Evolutionary conservation across 2,797 vertebrate species (phyloP), one percentile per base, ranked within the genome.

Genomic region (Champsocephalus esox): DNA sequence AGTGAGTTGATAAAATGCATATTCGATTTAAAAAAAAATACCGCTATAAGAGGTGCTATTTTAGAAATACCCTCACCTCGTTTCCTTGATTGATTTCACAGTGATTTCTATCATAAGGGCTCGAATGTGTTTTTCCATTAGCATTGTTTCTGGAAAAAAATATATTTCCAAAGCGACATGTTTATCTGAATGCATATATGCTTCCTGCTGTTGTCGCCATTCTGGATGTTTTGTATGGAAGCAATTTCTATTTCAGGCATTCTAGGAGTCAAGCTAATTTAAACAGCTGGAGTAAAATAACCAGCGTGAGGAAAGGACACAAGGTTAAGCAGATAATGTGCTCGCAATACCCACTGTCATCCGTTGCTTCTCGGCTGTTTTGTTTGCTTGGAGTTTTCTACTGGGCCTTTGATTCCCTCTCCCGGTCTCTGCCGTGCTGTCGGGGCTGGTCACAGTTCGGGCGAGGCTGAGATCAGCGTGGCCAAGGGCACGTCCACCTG

Each of bases 321-420:
- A 70, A 93, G 93, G 93, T 94, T 93, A 94, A 94, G 81, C 81
- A 87, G 79, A 87, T 92, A 90, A 92, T 92, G 89, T 81, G 84
- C 62, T 77, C 45, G 81, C 88, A 88, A 85, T 87, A 86, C 88
- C 75, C 59, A 84, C 84, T 88, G 91, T 82, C 79, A 74, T 86
- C 50, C 49, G 2, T 59, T 12, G 66, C 79, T 54, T 69, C 62
- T 57, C 63, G 51, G 21, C 66, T 88, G 83, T 87, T 79, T 88
- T 89, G 74, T 86, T 83, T 81, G 60, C 77, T 82, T 85, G 80
- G 73, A 77, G 70, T 85, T 80, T 79, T 82, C 62, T 83, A 80
- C 85, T 79, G 65, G 80, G 38, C 62, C 54, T 81, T 83, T 75
- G 73, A 79, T 78, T 88, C 75, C 34, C 5, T 7, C 55, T 67